These are phyloP conservation scores for Perodicticus potto DNA, from an alignment of 2,797 vertebrate species.

Conservation along the genomic window DNA sequence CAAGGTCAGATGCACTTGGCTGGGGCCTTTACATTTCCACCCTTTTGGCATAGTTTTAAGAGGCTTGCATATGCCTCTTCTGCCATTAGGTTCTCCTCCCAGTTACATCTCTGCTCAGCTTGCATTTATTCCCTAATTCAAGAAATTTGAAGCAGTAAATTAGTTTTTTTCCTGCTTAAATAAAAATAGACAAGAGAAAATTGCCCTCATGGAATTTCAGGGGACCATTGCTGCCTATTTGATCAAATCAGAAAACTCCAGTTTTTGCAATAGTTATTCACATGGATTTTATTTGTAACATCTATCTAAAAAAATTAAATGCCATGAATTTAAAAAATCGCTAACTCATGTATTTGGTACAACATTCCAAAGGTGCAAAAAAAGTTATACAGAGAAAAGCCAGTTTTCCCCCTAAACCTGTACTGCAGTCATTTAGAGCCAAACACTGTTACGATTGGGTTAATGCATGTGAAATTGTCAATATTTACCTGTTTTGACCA, in stretches of 20 bases:
- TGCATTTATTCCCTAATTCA: no score
- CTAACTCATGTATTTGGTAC: background rate
- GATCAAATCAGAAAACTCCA: background rate
- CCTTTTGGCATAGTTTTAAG: background rate
- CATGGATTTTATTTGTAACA: background rate
- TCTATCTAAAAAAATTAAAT: background rate
- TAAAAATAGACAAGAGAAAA: background rate
- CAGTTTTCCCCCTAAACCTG: no score
- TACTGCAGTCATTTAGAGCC: background rate
- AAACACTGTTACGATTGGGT: background rate
- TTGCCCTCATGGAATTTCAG: background rate
- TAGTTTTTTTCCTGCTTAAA: background rate
- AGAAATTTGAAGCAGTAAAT: background rate
- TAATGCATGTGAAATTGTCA: background rate
- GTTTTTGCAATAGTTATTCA: background rate
- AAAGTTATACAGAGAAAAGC: background rate
- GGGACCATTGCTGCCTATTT: fast-evolving
- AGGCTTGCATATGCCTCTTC: background rate
- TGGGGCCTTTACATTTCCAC: fast-evolving
- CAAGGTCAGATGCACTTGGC: no score
- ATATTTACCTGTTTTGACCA: background rate
- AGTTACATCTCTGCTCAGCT: background rate
- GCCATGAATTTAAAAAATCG: background rate
- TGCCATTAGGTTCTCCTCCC: background rate
- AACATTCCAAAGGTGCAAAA: background rate